Evolutionary conservation across 2,797 vertebrate species (phyloP).

Genomic region (Tolypeutes matacus): DNA sequence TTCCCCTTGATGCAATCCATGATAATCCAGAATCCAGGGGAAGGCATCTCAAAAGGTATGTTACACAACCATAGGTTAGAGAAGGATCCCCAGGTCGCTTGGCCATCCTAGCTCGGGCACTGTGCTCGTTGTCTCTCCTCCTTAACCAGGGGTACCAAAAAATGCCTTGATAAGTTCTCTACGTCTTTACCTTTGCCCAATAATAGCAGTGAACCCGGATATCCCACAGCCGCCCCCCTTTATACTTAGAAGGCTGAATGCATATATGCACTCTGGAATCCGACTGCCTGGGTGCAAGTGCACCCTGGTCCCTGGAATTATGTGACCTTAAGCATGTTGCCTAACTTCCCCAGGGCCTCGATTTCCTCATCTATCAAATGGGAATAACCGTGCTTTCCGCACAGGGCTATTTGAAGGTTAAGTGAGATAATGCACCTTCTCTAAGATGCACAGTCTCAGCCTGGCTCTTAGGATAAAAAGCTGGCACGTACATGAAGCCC

Average conservation of each 20-base stretch:
- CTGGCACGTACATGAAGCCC: accelerated
- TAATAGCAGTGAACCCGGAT: background rate
- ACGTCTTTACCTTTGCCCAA: background rate
- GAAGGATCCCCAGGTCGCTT: background rate
- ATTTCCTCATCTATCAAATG: background rate
- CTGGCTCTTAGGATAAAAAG: background rate
- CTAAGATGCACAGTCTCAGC: background rate
- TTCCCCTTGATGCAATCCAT: background rate
- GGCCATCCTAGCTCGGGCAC: too few species aligned
- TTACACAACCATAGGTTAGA: background rate
- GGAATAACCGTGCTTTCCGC: background rate
- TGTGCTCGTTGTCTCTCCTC: background rate
- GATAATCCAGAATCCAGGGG: background rate
- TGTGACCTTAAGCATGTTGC: background rate
- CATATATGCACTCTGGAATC: background rate
- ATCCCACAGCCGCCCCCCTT: background rate
- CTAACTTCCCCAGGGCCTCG: background rate
- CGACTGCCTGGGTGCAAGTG: background rate
- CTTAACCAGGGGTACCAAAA: background rate
- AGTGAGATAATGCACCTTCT: background rate
- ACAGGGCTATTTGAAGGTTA: background rate
- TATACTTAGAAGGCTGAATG: background rate
- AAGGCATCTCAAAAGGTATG: background rate
- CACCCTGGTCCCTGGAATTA: background rate
- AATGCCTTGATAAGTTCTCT: background rate